Evolutionary conservation across 1,140 invertebrate species (phyloP), one percentile per base, ranked within the genome.

Genomic region (Rhyzopertha dominica): DNA sequence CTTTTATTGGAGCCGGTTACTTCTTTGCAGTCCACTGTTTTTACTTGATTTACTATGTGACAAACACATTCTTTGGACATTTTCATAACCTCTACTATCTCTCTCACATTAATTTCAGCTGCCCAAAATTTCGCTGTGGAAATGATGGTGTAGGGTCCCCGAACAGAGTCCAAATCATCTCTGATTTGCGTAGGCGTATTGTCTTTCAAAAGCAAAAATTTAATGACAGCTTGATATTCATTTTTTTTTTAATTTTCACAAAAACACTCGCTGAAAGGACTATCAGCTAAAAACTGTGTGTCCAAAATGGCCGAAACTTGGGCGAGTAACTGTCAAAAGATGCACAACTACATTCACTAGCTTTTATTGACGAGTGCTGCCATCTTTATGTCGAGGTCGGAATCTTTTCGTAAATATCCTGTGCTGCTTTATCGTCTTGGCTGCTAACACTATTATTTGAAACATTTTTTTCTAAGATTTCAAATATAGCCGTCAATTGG

Each of bases 1-100:
- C 52, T 49, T 62, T 63, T 51, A 66, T 65, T 50, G 54, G 56
- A 47, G 49, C 48, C 36, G 41, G 18, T 48, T 62, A 60, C 67
- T 53, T 67, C 55, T 56, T 60, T 65, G 59, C 65, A 25, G 61
- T 66, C 51, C 62, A 68, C 37, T 63, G 48, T 40, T 69, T 60
- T 9, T 67, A 49, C 68, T 56, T 68, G 23, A 63, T 71, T 61
- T 68, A 59, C 49, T 68, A 61, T 39, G 26, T 24, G 26, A 13
- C 26, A 25, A 24, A n/a, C n/a, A n/a, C n/a, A n/a, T n/a, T n/a
- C n/a, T n/a, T n/a, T n/a, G n/a, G n/a, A n/a, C n/a, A n/a, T n/a
- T n/a, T n/a, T n/a, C n/a, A n/a, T n/a, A n/a, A n/a, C n/a, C n/a
- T n/a, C n/a, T 31, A 23, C 35, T 46, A 39, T 39, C 16, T 37